Evolutionary conservation across 1,140 invertebrate genomes (phyloP).

Genomic region (Lepidurus packardi): DNA sequence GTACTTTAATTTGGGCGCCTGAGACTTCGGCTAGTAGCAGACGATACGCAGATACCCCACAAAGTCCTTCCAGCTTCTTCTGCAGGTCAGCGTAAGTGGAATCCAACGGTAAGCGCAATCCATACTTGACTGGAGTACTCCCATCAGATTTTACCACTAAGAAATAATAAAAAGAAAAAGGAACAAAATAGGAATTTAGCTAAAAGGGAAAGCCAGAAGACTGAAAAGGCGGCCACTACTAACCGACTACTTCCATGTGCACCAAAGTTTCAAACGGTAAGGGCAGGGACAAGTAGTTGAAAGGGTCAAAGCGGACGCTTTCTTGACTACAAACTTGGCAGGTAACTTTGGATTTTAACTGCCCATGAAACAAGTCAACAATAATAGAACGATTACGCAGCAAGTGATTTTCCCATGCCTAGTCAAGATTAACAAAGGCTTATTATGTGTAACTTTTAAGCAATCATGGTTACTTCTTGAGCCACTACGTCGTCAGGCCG

Average conservation of each 20-base stretch:
- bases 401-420: constrained; percentile 76
- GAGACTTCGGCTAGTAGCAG: constrained; percentile 64
- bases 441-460: neutral
- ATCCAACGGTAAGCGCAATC: constrained; percentile 69
- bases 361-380: constrained; percentile 84
- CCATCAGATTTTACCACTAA: constrained; percentile 70
- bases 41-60: constrained; percentile 54
- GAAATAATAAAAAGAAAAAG: constrained; percentile 21
- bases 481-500: constrained; percentile 68
- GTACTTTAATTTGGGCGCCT: constrained; percentile 59
- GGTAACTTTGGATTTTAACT: constrained; percentile 74
- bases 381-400: constrained; percentile 74
- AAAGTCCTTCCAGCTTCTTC: constrained; percentile 59
- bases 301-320: constrained; percentile 81
- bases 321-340: constrained; percentile 71
- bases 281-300: constrained; percentile 78
- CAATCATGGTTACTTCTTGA: constrained; percentile 49
- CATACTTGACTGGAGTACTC: constrained; percentile 72
- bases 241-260: constrained; percentile 66
- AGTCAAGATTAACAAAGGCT: constrained; percentile 35
- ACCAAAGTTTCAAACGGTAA: constrained; percentile 72
- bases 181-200: constrained; percentile 18
- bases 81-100: constrained; percentile 67
- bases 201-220: constrained; percentile 33
- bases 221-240: constrained; percentile 38